phyloP scores from a whole-genome alignment of 2,797 vertebrate genomes.

The Dendrocincla fuliginosa region DNA sequence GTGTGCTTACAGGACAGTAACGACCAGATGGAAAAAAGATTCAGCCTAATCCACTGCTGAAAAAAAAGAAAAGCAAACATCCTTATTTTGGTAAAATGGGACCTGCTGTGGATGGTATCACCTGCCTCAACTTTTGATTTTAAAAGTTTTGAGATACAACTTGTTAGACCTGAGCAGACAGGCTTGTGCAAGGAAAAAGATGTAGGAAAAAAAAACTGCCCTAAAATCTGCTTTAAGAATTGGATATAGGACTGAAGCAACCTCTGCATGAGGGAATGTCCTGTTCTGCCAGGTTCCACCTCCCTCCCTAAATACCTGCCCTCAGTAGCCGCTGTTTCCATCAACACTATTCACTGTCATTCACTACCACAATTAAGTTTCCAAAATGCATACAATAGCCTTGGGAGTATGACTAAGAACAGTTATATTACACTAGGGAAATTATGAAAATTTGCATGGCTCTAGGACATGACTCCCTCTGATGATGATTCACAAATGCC shows the following conservation, averaged over 20 bases:
- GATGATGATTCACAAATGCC: background rate
- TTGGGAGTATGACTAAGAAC: background rate
- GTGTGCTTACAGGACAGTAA: background rate
- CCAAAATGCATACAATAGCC: background rate
- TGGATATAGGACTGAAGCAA: background rate
- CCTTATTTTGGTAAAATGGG: background rate
- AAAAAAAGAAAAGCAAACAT: background rate
- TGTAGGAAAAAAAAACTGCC: background rate
- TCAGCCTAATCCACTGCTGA: background rate
- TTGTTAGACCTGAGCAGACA: background rate
- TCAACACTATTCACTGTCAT: background rate
- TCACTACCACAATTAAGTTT: background rate
- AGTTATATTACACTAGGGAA: background rate
- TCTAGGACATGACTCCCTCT: background rate
- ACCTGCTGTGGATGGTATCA: background rate
- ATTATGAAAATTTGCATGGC: conserved; percentile 1
- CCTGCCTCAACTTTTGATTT: background rate
- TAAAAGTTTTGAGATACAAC: background rate
- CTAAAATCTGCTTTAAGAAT: background rate
- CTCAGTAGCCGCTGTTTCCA: background rate
- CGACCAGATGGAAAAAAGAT: background rate
- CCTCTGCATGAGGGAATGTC: background rate
- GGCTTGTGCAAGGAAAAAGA: background rate
- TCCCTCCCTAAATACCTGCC: background rate
- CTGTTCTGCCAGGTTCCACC: accelerated